Evolutionary conservation across 35 echinoderm and acorn worm species (phyloP), one percentile per base, ranked within the genome.

Genomic region (Anneissia japonica): DNA sequence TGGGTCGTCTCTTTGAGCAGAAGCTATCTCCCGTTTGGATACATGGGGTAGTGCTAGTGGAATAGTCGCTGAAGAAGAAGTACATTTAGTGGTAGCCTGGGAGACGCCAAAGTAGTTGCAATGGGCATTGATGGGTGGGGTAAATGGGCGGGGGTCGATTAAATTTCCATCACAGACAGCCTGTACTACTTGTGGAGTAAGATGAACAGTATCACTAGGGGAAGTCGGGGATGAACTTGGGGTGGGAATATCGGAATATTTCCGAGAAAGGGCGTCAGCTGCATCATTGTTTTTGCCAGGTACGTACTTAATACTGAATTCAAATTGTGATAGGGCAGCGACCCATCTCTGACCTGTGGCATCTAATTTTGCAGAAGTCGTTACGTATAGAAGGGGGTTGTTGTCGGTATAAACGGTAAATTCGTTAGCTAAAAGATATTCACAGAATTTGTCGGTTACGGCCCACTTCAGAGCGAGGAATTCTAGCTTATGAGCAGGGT

Each of bases 381-480:
- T 35, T 3, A 92, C 90, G 77, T 92, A 92, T 34, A 77, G 77
- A 2, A 92, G 43, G 34, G 85, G 90, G 77, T 92, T 88, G 43
- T 75, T 92, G 46, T 92, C 83, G 37, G 64, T 86, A 28, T 51
- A 38, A 26, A 75, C 84, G 31, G 46, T 79, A 38, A 91, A 41
- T n/a, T 74, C 0, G n/a, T 86, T 87, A 0, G 84, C 90, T 46
- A 87, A 91, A 4, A 87, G 31, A 75, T 87, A 91, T 33, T 91
- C 90, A 46, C 31, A 1, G 39, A 91, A 87, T 37, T 91, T 91
- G 6, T 30, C 37, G 14, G 89, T 91, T 26, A 79, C 90, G 0
- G 84, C 76, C 90, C 84, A 91, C 6, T 91, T 76, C 29, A 87
- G 39, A 34, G 46, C 39, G 2, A 88, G 75, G 34, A 91, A 87